These are phyloP conservation scores for Propithecus deckenii DNA, from an alignment of 2,797 vertebrate species.

Conservation along the genomic window DNA sequence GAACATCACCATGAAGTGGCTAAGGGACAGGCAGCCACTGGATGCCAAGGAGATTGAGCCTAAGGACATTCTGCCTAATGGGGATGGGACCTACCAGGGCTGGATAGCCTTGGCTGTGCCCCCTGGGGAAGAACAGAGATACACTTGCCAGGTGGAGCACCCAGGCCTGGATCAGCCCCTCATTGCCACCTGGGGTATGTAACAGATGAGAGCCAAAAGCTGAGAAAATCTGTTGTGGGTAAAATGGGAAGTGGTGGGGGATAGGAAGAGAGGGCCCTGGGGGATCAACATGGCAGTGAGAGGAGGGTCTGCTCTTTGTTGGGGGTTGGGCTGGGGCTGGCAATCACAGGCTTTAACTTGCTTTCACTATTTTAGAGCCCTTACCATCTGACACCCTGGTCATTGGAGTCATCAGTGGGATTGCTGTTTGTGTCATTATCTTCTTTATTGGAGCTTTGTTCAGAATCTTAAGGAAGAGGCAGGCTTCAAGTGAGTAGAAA, in stretches of 20 bases:
- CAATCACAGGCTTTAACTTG: not conserved
- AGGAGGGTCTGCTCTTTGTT: not conserved
- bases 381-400: not conserved
- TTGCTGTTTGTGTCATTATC: not conserved
- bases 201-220: not conserved
- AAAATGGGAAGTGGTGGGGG: not conserved
- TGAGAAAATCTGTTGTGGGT: not conserved
- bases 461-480: slow-evolving; percentile 36
- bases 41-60: not conserved
- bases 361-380: slow-evolving; percentile 38
- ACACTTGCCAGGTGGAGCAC: slow-evolving; percentile 65
- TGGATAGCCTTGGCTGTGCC: not conserved
- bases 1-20: slow-evolving; percentile 64
- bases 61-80: slow-evolving; percentile 25
- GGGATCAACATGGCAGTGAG: not conserved
- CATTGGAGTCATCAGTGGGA: not conserved
- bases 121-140: slow-evolving; percentile 55
- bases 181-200: slow-evolving; percentile 56
- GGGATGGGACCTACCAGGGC: slow-evolving; percentile 66
- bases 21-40: slow-evolving; percentile 46
- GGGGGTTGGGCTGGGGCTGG: not conserved
- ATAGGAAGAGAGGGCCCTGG: not conserved
- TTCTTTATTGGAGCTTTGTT: slow-evolving; percentile 21
- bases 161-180: slow-evolving; percentile 55
- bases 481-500: slow-evolving; percentile 54